These are phyloP conservation scores for Nerophis ophidion DNA, from an alignment of 2,113 vertebrate genomes.

Conservation along the genomic window DNA sequence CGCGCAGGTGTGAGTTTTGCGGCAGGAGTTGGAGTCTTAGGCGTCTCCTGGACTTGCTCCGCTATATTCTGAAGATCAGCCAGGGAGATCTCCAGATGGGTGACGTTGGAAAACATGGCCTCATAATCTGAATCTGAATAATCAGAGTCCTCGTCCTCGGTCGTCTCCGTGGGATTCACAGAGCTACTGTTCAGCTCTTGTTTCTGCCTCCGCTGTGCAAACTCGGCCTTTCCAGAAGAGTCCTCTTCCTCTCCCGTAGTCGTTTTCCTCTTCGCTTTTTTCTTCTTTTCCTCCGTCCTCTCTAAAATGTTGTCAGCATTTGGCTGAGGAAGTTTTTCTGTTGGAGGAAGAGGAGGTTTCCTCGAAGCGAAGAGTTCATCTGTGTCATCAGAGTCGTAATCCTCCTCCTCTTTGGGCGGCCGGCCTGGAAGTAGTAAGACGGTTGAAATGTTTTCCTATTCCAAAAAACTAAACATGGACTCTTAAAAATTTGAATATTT, in stretches of 20 bases:
- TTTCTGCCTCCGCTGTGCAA: background rate
- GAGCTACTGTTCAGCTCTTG: background rate
- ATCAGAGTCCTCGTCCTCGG: conserved; percentile 41
- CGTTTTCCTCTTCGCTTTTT: conserved; percentile 15
- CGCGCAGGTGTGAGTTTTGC: background rate
- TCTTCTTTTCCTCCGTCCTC: conserved; percentile 4
- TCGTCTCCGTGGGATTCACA: conserved; percentile 2
- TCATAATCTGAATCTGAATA: conserved; percentile 75
- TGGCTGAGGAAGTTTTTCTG: background rate
- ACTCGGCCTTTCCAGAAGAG: background rate
- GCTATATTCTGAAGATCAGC: conserved; percentile 77
- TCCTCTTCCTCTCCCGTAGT: conserved; percentile 26
- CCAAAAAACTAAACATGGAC: background rate
- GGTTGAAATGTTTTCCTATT: background rate
- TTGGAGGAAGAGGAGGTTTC: conserved; percentile 19
- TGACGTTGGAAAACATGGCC: conserved; percentile 77
- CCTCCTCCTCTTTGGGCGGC: conserved; percentile 40
- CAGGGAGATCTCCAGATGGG: conserved; percentile 74
- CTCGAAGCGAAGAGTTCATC: conserved; percentile 82
- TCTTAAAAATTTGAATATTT: no score
- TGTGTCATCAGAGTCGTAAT: conserved; percentile 82
- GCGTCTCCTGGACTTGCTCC: conserved; percentile 24
- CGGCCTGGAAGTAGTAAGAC: conserved; percentile 15
- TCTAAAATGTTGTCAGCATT: background rate
- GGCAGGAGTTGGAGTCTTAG: conserved; percentile 3